These are phyloP conservation scores for Pantherophis alleghaniensis DNA, from an alignment of 2,797 vertebrate species.

Conservation along the genomic window DNA sequence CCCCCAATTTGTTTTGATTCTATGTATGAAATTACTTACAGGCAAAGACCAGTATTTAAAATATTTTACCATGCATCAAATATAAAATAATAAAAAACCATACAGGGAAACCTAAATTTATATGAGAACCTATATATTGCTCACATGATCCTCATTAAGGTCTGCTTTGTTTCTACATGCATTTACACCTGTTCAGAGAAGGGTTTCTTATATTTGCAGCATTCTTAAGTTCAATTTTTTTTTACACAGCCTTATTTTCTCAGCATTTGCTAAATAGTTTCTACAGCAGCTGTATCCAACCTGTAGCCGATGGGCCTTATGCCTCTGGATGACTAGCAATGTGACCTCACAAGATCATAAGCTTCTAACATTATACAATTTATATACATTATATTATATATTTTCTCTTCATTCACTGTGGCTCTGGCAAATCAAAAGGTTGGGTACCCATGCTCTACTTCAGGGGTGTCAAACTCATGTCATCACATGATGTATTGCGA, in stretches of 20 bases:
- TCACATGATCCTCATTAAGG: neutral
- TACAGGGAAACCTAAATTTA: neutral
- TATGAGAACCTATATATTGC: neutral
- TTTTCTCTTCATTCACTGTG: neutral
- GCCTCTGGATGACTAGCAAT: neutral
- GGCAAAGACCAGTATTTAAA: neutral
- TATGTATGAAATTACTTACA: neutral
- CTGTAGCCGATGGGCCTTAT: neutral
- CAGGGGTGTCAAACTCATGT: neutral
- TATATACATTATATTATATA: neutral
- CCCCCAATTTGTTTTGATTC: neutral
- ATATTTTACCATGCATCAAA: neutral
- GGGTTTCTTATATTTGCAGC: neutral
- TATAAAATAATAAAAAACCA: neutral
- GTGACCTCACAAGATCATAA: neutral
- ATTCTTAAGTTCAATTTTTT: neutral
- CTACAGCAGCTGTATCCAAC: neutral
- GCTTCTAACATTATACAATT: neutral
- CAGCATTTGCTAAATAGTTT: neutral
- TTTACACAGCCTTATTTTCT: neutral
- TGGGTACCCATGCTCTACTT: neutral
- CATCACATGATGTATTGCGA: neutral
- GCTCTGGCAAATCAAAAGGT: neutral
- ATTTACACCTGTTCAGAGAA: neutral
- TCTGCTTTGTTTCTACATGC: neutral